Base-by-base conservation (phyloP, 2,113 vertebrate species). In the Falcunculus frontatus region DNA sequence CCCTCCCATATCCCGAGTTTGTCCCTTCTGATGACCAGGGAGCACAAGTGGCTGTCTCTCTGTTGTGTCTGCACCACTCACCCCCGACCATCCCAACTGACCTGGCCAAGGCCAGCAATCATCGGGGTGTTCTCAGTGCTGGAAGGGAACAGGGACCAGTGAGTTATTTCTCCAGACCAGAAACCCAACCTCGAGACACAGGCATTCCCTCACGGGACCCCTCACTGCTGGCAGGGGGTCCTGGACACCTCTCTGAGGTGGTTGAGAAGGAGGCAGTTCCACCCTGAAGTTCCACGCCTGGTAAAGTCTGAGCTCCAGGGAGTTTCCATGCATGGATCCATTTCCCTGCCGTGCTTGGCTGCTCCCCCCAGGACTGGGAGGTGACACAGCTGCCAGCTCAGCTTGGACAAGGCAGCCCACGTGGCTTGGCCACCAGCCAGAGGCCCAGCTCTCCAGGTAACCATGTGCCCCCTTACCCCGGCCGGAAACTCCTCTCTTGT, bases 101-200 rank as follows among this genome's bases (percentile, higher is more conserved):
- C 99, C 99, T 99, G 99, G 81, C 99, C 99, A 1, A 99, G 98
- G 77, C 99, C 99, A 0, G 99, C 99, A 3, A 99, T 99, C 99
- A 99, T 99, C 0, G 99, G 97, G 21, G 99, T 99, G 97, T 99
- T 99, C 97, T 99, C 99, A 0, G 99, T 99, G 85, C 99, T 99
- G 96, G 14, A 95, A 97, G 49, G 77, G 26, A 96, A 80, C 85
- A 88, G 14, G 3, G 32, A 90, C 4, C 18, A 67, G 26, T 4
- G 33, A 96, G 27, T 81, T 37, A 50, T 33, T 74, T 59, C 42
- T 77, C n/a, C 2, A 4, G 50, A 77, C 25, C 22, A 64, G 21
- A 78, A 84, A 56, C 11, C 25, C 53, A 65, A 11, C 37, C 22
- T 13, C 4, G 0, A 21, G 37, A 41, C 46, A 84, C 56, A 72